Evolutionary conservation across 2,888 invertebrate genomes (phyloP), one percentile per base, ranked within the genome.

Genomic region (Hemithea aestivaria): DNA sequence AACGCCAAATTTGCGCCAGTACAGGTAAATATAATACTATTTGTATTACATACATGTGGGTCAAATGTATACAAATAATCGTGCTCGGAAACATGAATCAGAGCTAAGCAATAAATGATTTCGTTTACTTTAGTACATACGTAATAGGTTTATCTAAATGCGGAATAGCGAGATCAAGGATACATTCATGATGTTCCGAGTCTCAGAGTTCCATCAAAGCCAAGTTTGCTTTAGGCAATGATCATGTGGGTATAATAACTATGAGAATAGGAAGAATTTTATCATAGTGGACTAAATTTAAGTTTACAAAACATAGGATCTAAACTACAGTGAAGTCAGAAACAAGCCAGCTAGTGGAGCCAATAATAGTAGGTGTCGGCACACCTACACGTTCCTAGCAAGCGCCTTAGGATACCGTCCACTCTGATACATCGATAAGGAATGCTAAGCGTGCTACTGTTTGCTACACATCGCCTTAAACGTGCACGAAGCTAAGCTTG

Each of bases 371-470:
- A 45, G 50, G 45, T 37, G 31, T 45, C 44, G 46, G 52, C 46
- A 44, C 48, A 52, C 52, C 50, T 53, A 56, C 57, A 53, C 29
- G 36, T 20, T n/a, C 22, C 39, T 32, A 16, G 28, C 25, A 33
- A 22, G 45, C 38, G 38, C 35, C 40, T 41, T 46, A 38, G 40
- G 37, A 36, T 48, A 48, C 45, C 40, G 35, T 40, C 35, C 24
- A 34, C 33, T 38, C 50, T 67, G 69, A 73, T 70, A 66, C 67
- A 71, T 67, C 62, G 56, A 49, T 51, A 53, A 59, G 58, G 71
- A 73, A 75, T 76, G 67, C 60, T 58, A 63, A 58, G 57, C 60
- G 53, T 56, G 54, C 61, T 56, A 52, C 57, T 64, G 59, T 62
- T 70, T 56, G 56, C 48, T 56, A 62, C 61, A 69, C 58, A 58